Evolutionary conservation across 2,797 vertebrate species (phyloP).

Genomic region (Bradypodion pumilum): DNA sequence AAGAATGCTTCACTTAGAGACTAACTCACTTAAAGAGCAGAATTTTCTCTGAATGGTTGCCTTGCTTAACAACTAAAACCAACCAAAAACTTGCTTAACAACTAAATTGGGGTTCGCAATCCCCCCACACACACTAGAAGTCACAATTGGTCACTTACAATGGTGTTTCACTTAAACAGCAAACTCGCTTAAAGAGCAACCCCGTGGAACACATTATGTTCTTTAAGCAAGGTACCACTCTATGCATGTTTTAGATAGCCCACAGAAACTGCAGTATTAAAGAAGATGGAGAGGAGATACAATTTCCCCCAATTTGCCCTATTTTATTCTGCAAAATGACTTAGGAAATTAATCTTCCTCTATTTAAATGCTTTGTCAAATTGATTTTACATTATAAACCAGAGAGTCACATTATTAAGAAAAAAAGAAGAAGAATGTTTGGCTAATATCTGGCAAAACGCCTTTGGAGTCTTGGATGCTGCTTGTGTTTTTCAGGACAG

Average conservation of each 20-base stretch:
- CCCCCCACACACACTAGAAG: too few relatives aligned
- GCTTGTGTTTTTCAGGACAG: neutral
- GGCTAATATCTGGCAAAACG: neutral
- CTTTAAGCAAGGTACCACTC: too few relatives aligned
- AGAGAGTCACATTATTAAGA: neutral
- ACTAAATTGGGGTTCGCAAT: too few relatives aligned
- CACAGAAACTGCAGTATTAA: neutral
- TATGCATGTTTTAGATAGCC: neutral
- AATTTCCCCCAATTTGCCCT: neutral
- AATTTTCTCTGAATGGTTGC: too few relatives aligned
- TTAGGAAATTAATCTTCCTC: neutral
- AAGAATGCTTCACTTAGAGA: too few relatives aligned
- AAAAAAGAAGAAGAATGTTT: neutral
- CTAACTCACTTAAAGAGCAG: too few relatives aligned
- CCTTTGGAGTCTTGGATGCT: neutral
- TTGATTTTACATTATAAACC: neutral
- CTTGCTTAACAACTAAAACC: too few relatives aligned
- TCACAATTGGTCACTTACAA: too few relatives aligned
- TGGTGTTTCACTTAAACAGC: too few relatives aligned
- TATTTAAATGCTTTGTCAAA: neutral
- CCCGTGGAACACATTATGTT: too few relatives aligned
- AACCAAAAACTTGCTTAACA: too few relatives aligned
- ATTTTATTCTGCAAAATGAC: neutral
- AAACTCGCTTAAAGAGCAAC: too few relatives aligned
- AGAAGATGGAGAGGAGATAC: neutral